Evolutionary conservation across 2,797 vertebrate genomes (phyloP), one percentile per base, ranked within the genome.

Genomic region (Helarctos malayanus): DNA sequence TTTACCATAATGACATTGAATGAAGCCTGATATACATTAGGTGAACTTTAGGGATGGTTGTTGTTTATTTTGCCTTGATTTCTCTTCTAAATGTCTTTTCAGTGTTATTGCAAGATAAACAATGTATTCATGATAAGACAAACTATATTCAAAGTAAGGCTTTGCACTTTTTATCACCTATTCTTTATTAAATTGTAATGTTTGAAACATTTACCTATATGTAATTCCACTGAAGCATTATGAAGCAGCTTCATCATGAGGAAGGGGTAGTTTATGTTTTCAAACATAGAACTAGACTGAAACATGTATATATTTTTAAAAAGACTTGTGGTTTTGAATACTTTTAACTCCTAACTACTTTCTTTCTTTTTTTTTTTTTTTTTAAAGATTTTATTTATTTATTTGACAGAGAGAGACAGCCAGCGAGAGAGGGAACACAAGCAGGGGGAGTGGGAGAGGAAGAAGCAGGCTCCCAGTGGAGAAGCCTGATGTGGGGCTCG

Each of bases 41-140:
- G 38, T 75, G 12, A 93, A 96, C 27, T 78, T 88, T 23, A 54
- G 35, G 61, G n/a, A 15, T 82, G 7, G 8, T 59, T 73, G 2
- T 18, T 29, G 8, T n/a, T 87, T 89, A 41, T 79, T 91, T 95
- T 95, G 18, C 14, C 25, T 96, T 86, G 29, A 35, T 85, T 89
- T 85, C 8, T 29, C 57, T 52, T 61, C 52, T 41, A 94, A 94
- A 87, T 19, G 47, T 54, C 29, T 82, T 80, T 68, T 80, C 14
- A 63, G 21, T 84, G 95, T 94, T 57, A 82, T 65, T 92, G 23
- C 27, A 94, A 95, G 25, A 78, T 84, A 45, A 89, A 35, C 19
- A 35, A 29, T 92, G 79, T 71, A 29, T 54, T 75, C 61, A 71
- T 2, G 10, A 38, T 79, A 82, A 83, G 12, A 38, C 21, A 41